These are phyloP conservation scores for Alethe diademata DNA, from an alignment of 2,113 vertebrate genomes.

Conservation along the genomic window DNA sequence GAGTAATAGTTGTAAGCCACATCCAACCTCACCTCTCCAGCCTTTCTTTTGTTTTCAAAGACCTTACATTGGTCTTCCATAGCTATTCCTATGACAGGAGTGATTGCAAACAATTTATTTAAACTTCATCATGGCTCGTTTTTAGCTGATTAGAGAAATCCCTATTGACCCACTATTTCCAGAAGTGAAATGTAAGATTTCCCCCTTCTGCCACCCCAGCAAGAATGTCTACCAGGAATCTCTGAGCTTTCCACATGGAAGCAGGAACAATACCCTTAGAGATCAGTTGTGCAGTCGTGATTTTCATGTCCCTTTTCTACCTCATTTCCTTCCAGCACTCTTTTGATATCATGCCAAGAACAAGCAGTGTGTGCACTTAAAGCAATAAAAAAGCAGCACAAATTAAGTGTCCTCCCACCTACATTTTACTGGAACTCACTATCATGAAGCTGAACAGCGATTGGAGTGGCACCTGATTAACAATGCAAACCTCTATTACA, in stretches of 20 bases:
- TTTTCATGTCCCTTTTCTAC: conserved; percentile 29
- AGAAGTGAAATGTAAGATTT: background rate
- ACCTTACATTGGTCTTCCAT: background rate
- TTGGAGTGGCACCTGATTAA: conserved; percentile 3
- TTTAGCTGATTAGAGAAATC: background rate
- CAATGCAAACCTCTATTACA: background rate
- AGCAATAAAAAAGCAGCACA: background rate
- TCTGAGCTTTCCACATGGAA: background rate
- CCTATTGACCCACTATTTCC: background rate
- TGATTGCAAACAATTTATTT: background rate
- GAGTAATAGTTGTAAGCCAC: background rate
- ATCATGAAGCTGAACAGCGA: background rate
- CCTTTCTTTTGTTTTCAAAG: background rate
- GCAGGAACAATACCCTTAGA: background rate
- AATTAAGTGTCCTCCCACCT: conserved; percentile 26
- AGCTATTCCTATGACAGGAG: background rate
- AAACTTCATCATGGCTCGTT: background rate
- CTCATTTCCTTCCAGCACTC: conserved; percentile 45
- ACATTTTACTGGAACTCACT: conserved; percentile 43
- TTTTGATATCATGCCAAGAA: conserved; percentile 49
- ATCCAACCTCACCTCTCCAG: background rate
- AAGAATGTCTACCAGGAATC: background rate
- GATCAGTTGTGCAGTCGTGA: background rate
- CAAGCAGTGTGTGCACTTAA: conserved; percentile 6
- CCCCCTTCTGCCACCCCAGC: background rate